Conservation (phyloP, 2,888 invertebrate genomes). For the Scrobipalpa atriplicella region DNA sequence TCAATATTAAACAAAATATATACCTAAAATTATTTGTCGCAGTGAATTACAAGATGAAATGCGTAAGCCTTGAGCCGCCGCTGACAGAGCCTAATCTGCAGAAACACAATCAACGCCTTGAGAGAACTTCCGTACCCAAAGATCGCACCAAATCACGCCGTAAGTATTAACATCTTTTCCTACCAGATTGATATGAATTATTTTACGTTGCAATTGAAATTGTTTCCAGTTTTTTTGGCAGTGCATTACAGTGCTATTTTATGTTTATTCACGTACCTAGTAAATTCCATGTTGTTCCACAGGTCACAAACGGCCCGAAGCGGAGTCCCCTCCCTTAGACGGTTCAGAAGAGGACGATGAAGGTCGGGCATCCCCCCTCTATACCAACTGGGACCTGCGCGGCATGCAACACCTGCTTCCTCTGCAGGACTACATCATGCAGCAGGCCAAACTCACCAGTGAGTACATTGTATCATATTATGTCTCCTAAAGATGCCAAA, state of each 20-base stretch:
- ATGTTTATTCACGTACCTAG: no score
- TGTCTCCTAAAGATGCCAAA: no score
- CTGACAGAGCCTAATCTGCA: constrained; percentile 79
- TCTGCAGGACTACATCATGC: constrained; percentile 93
- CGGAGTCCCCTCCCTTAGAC: constrained; percentile 57
- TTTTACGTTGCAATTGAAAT: no score
- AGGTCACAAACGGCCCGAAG: constrained; percentile 69
- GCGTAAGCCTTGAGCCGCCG: constrained; percentile 73
- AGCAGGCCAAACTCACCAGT: constrained; percentile 91
- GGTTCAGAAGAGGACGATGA: constrained; percentile 82
- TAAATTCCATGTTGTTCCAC: constrained; percentile 1
- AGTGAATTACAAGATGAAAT: constrained; percentile 78
- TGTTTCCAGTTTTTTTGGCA: no score
- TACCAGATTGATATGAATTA: no score
- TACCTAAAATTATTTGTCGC: constrained; percentile 32
- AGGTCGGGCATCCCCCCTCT: constrained; percentile 84
- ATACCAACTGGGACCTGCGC: constrained; percentile 88
- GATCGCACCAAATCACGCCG: constrained; percentile 76
- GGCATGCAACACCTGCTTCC: constrained; percentile 90
- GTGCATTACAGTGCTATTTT: no score
- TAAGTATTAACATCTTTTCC: no score
- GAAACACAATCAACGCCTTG: constrained; percentile 78
- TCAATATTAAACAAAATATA: no score
- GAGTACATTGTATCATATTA: constrained; percentile 40
- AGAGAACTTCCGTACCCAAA: constrained; percentile 68